phyloP scores from a whole-genome alignment of 2,797 vertebrate genomes.

The Cetoscarus ocellatus region DNA sequence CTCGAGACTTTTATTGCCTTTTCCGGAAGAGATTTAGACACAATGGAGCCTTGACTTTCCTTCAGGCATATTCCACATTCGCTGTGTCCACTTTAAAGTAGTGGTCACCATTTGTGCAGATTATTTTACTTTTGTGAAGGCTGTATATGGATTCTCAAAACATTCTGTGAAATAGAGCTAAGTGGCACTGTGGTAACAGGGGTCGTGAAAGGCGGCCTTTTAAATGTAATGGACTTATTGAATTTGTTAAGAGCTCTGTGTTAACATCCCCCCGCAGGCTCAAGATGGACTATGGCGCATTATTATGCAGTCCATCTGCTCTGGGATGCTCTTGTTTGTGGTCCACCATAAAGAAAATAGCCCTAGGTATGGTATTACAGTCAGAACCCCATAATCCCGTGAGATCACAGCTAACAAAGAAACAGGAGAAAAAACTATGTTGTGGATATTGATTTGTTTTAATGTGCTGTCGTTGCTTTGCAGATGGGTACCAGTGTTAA shows the following conservation, averaged over 20 bases:
- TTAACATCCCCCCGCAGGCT: conserved; percentile 66
- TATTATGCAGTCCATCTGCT: conserved; percentile 56
- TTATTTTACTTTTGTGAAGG: conserved; percentile 54
- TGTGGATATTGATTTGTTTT: conserved; percentile 33
- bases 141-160: conserved; percentile 36
- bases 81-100: conserved; percentile 26
- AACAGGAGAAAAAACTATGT: not conserved
- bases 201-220: conserved; percentile 67
- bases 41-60: not conserved
- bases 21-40: not conserved
- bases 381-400: not conserved
- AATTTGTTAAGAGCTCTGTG: conserved; percentile 76
- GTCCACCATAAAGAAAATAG: conserved; percentile 48
- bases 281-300: conserved; percentile 51
- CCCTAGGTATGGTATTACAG: conserved; percentile 54
- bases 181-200: conserved; percentile 51
- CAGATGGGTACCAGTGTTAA: not conserved
- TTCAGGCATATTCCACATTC: conserved; percentile 10
- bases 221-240: conserved; percentile 76
- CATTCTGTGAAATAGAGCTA: conserved; percentile 67
- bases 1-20: not conserved
- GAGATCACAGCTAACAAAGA: conserved; percentile 13
- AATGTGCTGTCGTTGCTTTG: not conserved
- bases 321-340: conserved; percentile 48
- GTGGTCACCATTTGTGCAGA: conserved; percentile 53